These are phyloP conservation scores for Mimas tiliae DNA, from an alignment of 2,888 invertebrate genomes.

Conservation along the genomic window DNA sequence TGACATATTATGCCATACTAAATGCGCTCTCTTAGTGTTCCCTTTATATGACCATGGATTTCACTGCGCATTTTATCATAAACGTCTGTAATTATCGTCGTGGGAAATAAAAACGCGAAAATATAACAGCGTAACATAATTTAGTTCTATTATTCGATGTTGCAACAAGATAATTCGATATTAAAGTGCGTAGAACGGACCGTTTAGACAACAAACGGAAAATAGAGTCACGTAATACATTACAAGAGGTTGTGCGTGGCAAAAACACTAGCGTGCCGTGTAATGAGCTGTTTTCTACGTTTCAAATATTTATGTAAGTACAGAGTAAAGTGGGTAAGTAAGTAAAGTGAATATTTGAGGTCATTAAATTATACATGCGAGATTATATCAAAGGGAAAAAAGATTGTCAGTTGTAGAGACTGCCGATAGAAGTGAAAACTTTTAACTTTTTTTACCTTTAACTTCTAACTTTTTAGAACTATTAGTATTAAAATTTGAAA, in stretches of 20 bases:
- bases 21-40: too few species aligned
- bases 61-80: too few species aligned
- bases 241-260: conserved; percentile 36
- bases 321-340: too few species aligned
- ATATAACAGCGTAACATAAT: not conserved
- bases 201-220: conserved; percentile 58
- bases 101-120: not conserved
- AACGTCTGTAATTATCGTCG: not conserved
- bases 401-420: too few species aligned
- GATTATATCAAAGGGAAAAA: not conserved
- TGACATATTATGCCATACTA: too few species aligned
- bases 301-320: not conserved
- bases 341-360: not conserved
- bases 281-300: conserved; percentile 7
- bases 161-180: conserved; percentile 32
- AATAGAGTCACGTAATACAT: conserved; percentile 72
- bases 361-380: not conserved
- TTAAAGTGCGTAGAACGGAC: conserved; percentile 52
- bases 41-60: too few species aligned
- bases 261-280: conserved; percentile 31
- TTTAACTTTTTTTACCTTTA: too few species aligned
- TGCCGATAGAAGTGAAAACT: too few species aligned
- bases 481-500: too few species aligned
- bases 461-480: too few species aligned
- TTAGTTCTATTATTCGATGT: not conserved